Conservation (phyloP, 2,797 vertebrate species). For the Apodemus agrarius region DNA sequence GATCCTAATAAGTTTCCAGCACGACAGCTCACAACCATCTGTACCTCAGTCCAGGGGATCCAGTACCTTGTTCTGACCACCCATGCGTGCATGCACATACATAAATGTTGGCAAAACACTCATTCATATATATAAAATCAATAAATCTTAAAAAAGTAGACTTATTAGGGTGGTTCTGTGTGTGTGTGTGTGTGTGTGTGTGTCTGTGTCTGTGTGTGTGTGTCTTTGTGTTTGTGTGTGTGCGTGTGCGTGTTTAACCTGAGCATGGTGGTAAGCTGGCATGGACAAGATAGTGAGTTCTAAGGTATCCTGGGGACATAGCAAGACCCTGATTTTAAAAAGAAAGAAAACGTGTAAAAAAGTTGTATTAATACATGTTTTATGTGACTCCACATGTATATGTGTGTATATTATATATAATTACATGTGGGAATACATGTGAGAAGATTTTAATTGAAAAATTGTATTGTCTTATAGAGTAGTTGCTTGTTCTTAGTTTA, state of each 20-base stretch:
- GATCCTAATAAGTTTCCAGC: not conserved
- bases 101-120: not conserved
- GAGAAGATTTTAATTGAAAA: constrained; percentile 30
- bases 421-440: not conserved
- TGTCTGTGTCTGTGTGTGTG: not conserved
- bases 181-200: no score
- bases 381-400: not conserved
- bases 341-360: not conserved
- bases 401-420: not conserved
- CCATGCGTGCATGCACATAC: not conserved
- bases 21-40: not conserved
- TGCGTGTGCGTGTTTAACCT: not conserved
- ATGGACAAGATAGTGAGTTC: not conserved
- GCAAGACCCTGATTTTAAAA: not conserved
- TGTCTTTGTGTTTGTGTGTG: not conserved
- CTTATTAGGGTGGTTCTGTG: no score
- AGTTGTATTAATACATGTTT: not conserved
- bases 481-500: constrained; percentile 44
- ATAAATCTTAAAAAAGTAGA: not conserved
- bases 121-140: not conserved
- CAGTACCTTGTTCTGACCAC: not conserved
- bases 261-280: not conserved
- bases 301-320: not conserved
- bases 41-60: no score
- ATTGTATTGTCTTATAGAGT: constrained; percentile 20